Base-by-base conservation (phyloP, 2,797 vertebrate species). In the Manis crassicaudata region DNA sequence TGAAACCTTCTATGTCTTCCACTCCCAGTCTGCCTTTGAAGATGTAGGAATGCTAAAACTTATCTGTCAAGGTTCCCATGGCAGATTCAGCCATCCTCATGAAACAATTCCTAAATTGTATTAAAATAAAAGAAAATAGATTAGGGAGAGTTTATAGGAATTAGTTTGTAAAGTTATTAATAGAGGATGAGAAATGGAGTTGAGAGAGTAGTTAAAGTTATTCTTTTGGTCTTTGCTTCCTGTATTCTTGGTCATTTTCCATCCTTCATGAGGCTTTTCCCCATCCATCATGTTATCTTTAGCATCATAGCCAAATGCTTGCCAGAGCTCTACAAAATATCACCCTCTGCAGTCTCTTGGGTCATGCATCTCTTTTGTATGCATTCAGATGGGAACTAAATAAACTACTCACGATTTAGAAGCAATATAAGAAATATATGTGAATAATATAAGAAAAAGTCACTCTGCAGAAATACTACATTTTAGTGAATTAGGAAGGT, bases 311-410 rank as follows among this genome's bases (percentile, higher is more conserved):
- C 10, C 79, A 67, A 3, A 88, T 5, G 20, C 5, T 67, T 23
- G 20, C 13, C 11, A 17, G 3, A 60, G 18, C 4, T 20, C 13
- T 9, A 4, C 18, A 7, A 76, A 3, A 21, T 12, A 21, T 63
- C 21, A 35, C 13, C 11, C 9, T 90, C 18, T 12, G 2, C 5
- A 35, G 11, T 23, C 4, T 6, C 50, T 60, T 27, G 43, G 21
- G 9, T n/a, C 18, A 46, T 18, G 23, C 0, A 89, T 86, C 0
- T 60, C 29, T 93, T 96, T 13, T 94, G 96, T 79, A 93, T 93
- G 90, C 96, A 91, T 72, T 96, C 50, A 70, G 8, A 52, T 50
- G 6, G 17, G 80, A 96, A 82, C 2, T 7, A 75, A 6, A 72
- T 5, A 84, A 81, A 37, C 27, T 7, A 52, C 27, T 84, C 5